A percentile compares a stretch with the other conserved stretches of the same genome.
These are phyloP conservation scores for Cotesia glomerata DNA, from an alignment of 1,140 invertebrate species.

Conservation along the genomic window DNA sequence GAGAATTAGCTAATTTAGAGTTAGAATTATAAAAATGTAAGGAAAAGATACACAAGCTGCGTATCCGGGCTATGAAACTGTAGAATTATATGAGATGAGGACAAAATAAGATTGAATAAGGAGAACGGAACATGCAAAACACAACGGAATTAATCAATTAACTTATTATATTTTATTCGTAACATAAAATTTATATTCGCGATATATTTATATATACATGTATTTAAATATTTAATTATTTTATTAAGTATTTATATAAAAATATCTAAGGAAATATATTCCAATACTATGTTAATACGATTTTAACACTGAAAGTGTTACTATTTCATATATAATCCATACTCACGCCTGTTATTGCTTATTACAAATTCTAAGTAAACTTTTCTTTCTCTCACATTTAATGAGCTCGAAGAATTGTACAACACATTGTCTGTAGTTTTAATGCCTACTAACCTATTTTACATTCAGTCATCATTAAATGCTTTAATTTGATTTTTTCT, in stretches of 20 bases:
- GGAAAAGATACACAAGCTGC: not conserved
- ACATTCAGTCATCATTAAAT: not conserved
- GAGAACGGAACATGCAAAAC: not conserved
- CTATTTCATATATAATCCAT: no score
- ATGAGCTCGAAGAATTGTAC: not conserved
- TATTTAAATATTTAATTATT: no score
- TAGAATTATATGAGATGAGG: conserved; percentile 1
- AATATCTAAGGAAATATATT: no score
- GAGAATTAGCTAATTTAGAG: not conserved
- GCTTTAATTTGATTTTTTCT: no score
- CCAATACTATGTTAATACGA: no score
- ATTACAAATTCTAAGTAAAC: no score
- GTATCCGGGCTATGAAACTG: conserved; percentile 1
- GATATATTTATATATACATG: no score
- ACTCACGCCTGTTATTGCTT: no score
- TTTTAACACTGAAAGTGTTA: no score
- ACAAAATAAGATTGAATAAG: not conserved
- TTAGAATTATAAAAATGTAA: not conserved
- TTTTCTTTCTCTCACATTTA: not conserved
- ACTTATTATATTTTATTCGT: no score
- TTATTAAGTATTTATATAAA: no score
- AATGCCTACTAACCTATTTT: not conserved
- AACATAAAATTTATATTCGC: no score
- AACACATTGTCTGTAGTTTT: not conserved
- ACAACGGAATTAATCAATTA: not conserved